These are phyloP conservation scores for Bos javanicus DNA, from an alignment of 2,113 vertebrate genomes.

Conservation along the genomic window DNA sequence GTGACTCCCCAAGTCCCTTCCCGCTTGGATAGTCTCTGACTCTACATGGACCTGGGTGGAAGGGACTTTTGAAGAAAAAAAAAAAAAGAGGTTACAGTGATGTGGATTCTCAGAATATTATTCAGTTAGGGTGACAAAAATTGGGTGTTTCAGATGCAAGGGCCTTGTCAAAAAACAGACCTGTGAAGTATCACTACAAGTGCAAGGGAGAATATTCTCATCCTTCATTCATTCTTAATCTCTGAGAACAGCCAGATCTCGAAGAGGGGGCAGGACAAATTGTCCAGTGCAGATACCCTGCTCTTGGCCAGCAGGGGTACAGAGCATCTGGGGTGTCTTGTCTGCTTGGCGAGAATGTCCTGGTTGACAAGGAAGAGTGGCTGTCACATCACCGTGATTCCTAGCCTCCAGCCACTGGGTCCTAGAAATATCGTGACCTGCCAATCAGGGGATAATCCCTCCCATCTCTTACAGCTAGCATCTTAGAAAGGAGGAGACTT, in stretches of 20 bases:
- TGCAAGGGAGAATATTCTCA: background rate
- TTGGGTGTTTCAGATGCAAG: no score
- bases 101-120: background rate
- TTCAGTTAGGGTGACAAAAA: background rate
- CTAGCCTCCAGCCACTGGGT: background rate
- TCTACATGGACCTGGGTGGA: background rate
- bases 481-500: background rate
- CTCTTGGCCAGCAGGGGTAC: background rate
- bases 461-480: background rate
- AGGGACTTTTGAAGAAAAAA: background rate
- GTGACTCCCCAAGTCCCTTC: background rate
- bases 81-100: accelerated
- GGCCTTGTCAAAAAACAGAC: background rate
- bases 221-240: background rate
- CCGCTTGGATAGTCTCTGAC: background rate
- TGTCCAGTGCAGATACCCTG: background rate
- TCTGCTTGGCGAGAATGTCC: background rate
- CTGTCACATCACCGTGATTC: background rate
- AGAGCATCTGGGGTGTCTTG: background rate
- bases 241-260: background rate
- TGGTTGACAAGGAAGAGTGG: background rate
- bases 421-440: background rate
- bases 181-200: background rate
- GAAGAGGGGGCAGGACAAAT: background rate
- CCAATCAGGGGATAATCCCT: background rate